Percentiles rank a stretch among this genome's conserved stretches.
These are phyloP conservation scores for Lathronympha strigana DNA, from an alignment of 2,888 invertebrate species.

Conservation along the genomic window DNA sequence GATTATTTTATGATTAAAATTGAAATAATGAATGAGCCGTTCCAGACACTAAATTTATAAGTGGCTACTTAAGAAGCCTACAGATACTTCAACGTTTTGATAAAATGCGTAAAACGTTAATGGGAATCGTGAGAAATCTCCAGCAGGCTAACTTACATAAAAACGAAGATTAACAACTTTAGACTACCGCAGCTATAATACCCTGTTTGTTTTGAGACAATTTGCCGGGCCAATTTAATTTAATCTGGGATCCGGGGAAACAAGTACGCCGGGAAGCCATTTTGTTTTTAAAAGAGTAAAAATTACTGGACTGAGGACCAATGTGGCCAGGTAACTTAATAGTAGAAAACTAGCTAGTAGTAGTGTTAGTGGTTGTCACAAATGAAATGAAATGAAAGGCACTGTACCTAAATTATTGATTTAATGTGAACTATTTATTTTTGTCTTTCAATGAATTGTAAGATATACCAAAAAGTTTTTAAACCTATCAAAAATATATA, in stretches of 20 bases:
- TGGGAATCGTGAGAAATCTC: conserved; percentile 28
- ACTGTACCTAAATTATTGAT: too few species aligned
- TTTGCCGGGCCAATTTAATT: conserved; percentile 40
- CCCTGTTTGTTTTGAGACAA: conserved; percentile 38
- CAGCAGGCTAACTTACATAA: conserved; percentile 26
- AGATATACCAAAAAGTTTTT: too few species aligned
- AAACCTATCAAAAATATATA: too few species aligned
- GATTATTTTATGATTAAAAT: too few species aligned
- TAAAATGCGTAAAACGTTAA: conserved; percentile 22
- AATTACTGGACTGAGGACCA: conserved; percentile 46
- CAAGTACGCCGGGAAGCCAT: conserved; percentile 41
- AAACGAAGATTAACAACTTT: conserved; percentile 38
- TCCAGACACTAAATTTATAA: too few species aligned
- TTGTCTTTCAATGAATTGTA: too few species aligned
- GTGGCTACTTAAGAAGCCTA: too few species aligned
- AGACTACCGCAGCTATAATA: conserved; percentile 25
- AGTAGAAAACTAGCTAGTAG: conserved; percentile 12
- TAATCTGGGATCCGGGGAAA: conserved; percentile 39
- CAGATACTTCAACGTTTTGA: neutral
- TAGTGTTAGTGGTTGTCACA: too few species aligned
- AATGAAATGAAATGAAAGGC: too few species aligned
- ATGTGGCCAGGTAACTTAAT: conserved; percentile 8
- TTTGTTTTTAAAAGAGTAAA: conserved; percentile 51
- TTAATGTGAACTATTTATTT: too few species aligned
- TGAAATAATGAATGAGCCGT: too few species aligned